These are phyloP conservation scores for Hyposmocoma kahamanoa DNA, from an alignment of 1,140 invertebrate species.

Conservation along the genomic window DNA sequence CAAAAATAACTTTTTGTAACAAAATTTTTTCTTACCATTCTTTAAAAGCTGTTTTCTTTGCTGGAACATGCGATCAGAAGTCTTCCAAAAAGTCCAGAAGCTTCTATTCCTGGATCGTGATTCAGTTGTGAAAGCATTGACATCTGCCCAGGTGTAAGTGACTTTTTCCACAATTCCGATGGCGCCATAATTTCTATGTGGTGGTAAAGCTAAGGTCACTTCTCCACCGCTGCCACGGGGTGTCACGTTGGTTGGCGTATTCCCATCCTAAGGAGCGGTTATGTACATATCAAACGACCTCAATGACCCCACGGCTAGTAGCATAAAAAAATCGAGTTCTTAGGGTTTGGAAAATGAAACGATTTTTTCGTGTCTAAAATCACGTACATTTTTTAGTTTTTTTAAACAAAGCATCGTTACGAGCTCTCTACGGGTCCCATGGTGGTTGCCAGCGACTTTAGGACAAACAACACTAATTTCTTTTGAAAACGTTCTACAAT, in stretches of 20 bases:
- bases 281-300: too few species aligned
- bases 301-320: too few species aligned
- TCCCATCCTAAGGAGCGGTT: neutral
- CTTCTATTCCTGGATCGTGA: slow-evolving; percentile 43
- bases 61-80: slow-evolving; percentile 59
- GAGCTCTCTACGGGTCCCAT: too few species aligned
- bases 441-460: too few species aligned
- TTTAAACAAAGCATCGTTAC: too few species aligned
- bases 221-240: slow-evolving; percentile 44
- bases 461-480: too few species aligned
- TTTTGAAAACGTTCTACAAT: too few species aligned
- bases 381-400: too few species aligned
- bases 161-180: slow-evolving; percentile 71
- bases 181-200: slow-evolving; percentile 43
- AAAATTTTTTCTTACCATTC: slow-evolving; percentile 71
- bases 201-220: slow-evolving; percentile 37
- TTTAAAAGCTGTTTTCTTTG: slow-evolving; percentile 79
- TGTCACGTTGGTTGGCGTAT: slow-evolving; percentile 18
- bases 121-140: slow-evolving; percentile 78
- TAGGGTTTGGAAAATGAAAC: too few species aligned
- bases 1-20: too few species aligned
- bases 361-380: too few species aligned
- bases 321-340: too few species aligned
- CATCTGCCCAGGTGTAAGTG: slow-evolving; percentile 81
- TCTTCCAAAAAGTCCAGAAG: slow-evolving; percentile 60